Evolutionary conservation across 2,797 vertebrate species (phyloP), one percentile per base, ranked within the genome.

Genomic region (Phataginus tricuspis): DNA sequence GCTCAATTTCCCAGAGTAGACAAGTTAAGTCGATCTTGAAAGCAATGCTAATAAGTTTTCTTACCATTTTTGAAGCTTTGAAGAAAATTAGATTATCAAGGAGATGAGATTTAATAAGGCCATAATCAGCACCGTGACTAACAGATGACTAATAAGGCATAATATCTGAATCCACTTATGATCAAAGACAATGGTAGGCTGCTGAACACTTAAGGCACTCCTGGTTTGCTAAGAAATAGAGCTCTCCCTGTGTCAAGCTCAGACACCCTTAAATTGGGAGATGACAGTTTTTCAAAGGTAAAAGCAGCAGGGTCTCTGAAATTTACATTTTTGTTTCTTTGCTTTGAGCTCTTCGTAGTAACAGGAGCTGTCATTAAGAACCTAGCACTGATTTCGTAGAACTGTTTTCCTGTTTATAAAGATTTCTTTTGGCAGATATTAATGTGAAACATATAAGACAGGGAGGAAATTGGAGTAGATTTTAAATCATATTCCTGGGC

Each of bases 71-170:
- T 84, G n/a, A 93, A 84, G 74, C 42, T 92, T 31, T 66, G 75
- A 88, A 84, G 82, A 82, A 95, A 93, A 95, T 95, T 49, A 88
- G 31, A 86, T 96, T 95, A 95, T 78, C 57, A 86, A 89, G 31
- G n/a, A 91, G 75, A 87, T 86, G 74, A 83, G 55, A 88, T 49
- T 83, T 93, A 95, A 97, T 92, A 74, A 93, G 75, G n/a, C 49
- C 7, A 79, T 86, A 68, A 84, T 94, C 90, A 95, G 63, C 42
- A 95, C 37, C 49, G 59, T 71, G 74, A 85, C 68, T 86, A 94
- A 77, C 29, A 55, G 37, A n/a, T 91, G 68, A 85, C 71, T 92
- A 94, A 92, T 69, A 71, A 64, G 31, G 7, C n/a, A 78, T 59
- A 80, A 49, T 53, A 86, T 79, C 51, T 34, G 68, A 80, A 93